These are phyloP conservation scores for Gymnocypris eckloni DNA, from an alignment of 2,797 vertebrate species.

Conservation along the genomic window DNA sequence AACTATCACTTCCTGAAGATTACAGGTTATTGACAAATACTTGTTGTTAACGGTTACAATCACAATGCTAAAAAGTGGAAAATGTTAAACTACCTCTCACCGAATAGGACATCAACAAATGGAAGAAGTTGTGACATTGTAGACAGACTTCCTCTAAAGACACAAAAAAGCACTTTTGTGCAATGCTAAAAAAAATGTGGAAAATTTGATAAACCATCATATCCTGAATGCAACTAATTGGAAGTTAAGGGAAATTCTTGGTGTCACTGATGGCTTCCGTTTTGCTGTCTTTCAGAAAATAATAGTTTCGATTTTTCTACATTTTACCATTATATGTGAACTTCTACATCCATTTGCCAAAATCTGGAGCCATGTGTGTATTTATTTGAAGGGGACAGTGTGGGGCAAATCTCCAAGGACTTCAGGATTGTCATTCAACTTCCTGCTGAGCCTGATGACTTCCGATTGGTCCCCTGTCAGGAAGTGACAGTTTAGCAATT, in stretches of 20 bases:
- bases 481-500: conserved; percentile 68
- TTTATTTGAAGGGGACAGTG: conserved; percentile 10
- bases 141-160: neutral
- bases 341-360: neutral
- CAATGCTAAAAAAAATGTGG: neutral
- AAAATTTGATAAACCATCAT: conserved; percentile 61
- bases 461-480: conserved; percentile 71
- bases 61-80: neutral
- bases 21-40: too few species aligned
- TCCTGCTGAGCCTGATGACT: conserved; percentile 66
- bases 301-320: conserved; percentile 57
- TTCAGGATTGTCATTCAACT: conserved; percentile 38
- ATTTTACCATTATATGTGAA: neutral
- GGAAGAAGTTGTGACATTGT: neutral
- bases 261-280: neutral
- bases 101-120: neutral
- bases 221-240: neutral
- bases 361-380: neutral
- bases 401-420: neutral
- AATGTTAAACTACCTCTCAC: neutral
- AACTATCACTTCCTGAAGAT: neutral
- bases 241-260: neutral
- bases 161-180: neutral
- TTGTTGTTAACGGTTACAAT: too few species aligned
- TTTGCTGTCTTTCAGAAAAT: conserved; percentile 22